Evolutionary conservation across 2,797 vertebrate species (phyloP), one percentile per base, ranked within the genome.

Genomic region (Parauchenoglanis punctatus): DNA sequence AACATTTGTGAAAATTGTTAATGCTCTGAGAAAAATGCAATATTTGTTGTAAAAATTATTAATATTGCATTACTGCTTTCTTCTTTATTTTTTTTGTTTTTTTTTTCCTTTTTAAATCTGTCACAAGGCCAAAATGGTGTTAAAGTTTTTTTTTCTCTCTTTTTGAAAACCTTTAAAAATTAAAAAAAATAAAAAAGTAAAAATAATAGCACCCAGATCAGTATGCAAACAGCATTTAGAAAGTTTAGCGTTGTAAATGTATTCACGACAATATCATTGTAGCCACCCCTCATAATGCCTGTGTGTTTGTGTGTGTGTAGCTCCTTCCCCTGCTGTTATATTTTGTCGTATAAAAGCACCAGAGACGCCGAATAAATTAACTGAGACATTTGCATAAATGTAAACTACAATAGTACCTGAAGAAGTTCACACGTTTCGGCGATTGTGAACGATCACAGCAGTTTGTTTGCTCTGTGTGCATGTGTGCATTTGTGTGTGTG

Each of bases 81-180:
- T 92, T 90, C 91, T 92, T 73, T 92, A 90, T 91, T 89, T 92
- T 85, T 90, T 85, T 40, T 12, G 68, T 68, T 78, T 83, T 68
- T 54, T 77, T 44, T 76, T 58, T 70, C 88, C 88, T 13, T 59
- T 82, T 93, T 93, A 94, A 96, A 96, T 95, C 94, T 92, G 94
- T 95, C 89, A 93, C 94, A 96, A 96, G 96, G 96, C 96, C 95
- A 96, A 95, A 96, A 94, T 94, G 96, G 96, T 96, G 94, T 95
- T 92, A 93, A 92, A 92, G 92, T 90, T 93, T 90, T 86, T 81
- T 93, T 93, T 88, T 91, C 92, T 91, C 92, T 91, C 92, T 91
- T 92, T 93, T 93, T 91, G 87, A 87, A 91, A 90, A 91, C 86
- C 87, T 86, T 86, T 70, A 72, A 92, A 93, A 91, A 90, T 87